Percentiles rank a stretch among this genome's conserved stretches.
Conservation (phyloP, 37 sponge, comb jelly and placozoan species). For the Diacarnus erythraeanus region DNA sequence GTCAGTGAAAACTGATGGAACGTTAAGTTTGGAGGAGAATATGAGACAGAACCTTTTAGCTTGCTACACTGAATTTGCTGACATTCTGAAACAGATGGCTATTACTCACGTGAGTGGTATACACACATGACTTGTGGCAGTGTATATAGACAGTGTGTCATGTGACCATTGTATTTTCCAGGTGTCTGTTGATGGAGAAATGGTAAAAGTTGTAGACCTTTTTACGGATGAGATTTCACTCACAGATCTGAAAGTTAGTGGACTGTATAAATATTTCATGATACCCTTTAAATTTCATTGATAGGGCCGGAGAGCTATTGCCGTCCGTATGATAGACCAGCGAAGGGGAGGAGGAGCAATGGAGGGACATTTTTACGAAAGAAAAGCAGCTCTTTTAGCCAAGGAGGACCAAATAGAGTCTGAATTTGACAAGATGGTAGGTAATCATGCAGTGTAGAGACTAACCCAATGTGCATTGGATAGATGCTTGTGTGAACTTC, state of each 20-base stretch:
- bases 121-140: neutral
- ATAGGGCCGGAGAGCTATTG: conserved; percentile 79
- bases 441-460: neutral
- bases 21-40: conserved; percentile 80
- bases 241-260: conserved; percentile 66
- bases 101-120: conserved; percentile 59
- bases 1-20: conserved; percentile 70
- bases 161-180: conserved; percentile 2
- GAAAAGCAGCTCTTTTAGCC: conserved; percentile 60
- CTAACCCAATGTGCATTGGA: neutral
- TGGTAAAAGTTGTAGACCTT: conserved; percentile 51
- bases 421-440: conserved; percentile 71
- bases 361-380: conserved; percentile 67
- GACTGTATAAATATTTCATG: neutral
- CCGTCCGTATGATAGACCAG: conserved; percentile 74
- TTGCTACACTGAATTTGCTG: conserved; percentile 64
- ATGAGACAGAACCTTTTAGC: conserved; percentile 78
- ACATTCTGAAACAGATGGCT: conserved; percentile 62
- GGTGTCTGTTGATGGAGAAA: conserved; percentile 76
- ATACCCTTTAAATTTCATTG: neutral
- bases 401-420: conserved; percentile 82
- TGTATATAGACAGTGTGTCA: too few species aligned
- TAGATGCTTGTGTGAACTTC: too few species aligned
- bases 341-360: conserved; percentile 27
- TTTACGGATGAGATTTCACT: conserved; percentile 74